Conservation (phyloP, 2,888 invertebrate genomes). For the Orthonevra nobilis region DNA sequence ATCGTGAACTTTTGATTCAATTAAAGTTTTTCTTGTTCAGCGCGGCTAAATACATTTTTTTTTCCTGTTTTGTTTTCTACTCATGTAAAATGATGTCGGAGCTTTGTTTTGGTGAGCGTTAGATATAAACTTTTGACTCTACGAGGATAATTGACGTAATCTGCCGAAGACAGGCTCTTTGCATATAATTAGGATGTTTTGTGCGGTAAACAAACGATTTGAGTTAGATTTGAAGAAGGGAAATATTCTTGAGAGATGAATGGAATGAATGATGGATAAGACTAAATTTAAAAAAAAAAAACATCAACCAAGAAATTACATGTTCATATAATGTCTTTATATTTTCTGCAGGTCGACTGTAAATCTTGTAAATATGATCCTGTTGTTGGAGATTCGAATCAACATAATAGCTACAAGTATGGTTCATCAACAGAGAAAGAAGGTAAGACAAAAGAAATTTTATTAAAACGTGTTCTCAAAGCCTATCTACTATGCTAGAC, state of each 20-base stretch:
- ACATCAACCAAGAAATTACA: neutral
- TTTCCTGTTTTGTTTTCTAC: neutral
- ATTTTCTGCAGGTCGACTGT: slow-evolving; percentile 76
- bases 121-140: slow-evolving; percentile 30
- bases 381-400: slow-evolving; percentile 76
- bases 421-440: slow-evolving; percentile 72
- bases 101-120: neutral
- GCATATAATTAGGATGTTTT: slow-evolving; percentile 37
- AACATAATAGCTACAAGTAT: slow-evolving; percentile 76
- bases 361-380: slow-evolving; percentile 79
- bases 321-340: no score
- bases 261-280: no score
- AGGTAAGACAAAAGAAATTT: slow-evolving; percentile 75
- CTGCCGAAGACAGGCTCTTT: slow-evolving; percentile 52
- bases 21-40: slow-evolving; percentile 48
- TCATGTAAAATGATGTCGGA: neutral
- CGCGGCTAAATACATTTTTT: slow-evolving; percentile 13
- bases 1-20: slow-evolving; percentile 49
- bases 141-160: slow-evolving; percentile 41
- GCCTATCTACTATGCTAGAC: no score
- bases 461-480: no score
- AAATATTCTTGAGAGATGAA: no score
- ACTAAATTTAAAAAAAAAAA: neutral
- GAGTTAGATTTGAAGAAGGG: neutral
- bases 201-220: slow-evolving; percentile 14